A percentile compares a stretch with the other conserved stretches of the same genome.
Evolutionary conservation across 2,113 vertebrate genomes (phyloP).

Genomic region (Nannospalax galili): DNA sequence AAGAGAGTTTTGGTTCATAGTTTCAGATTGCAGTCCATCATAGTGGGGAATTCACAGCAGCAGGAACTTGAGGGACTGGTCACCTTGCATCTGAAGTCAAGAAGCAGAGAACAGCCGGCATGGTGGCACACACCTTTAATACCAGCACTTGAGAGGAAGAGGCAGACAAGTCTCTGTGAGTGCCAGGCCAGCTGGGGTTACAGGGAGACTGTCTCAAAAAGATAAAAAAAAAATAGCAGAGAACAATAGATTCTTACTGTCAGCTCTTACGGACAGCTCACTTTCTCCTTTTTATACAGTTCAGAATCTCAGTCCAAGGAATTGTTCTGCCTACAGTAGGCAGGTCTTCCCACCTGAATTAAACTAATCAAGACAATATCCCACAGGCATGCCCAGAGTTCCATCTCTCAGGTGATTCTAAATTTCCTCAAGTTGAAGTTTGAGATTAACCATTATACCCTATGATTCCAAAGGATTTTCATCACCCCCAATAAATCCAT

Average conservation of each 20-base stretch:
- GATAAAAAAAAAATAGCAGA: no score
- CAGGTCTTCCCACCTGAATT: background rate
- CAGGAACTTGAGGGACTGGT: background rate
- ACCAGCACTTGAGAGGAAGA: no score
- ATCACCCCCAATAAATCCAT: background rate
- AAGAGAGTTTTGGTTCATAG: background rate
- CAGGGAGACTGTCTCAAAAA: no score
- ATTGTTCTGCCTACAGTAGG: background rate
- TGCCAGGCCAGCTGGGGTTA: no score
- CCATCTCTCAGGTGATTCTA: background rate
- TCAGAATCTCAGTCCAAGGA: background rate
- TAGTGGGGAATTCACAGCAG: background rate
- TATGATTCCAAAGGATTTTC: conserved; percentile 1
- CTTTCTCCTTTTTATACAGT: background rate
- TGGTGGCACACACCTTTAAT: no score
- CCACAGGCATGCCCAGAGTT: background rate
- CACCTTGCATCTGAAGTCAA: background rate
- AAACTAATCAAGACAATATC: background rate
- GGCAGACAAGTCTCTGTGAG: no score
- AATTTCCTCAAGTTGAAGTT: background rate
- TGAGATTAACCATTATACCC: background rate
- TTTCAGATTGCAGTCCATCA: background rate
- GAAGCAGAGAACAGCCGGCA: background rate
- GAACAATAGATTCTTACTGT: background rate
- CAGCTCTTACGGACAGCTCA: no score